These are phyloP conservation scores for Drosophila pallidifrons DNA, from an alignment of 1,140 invertebrate species.

Conservation along the genomic window DNA sequence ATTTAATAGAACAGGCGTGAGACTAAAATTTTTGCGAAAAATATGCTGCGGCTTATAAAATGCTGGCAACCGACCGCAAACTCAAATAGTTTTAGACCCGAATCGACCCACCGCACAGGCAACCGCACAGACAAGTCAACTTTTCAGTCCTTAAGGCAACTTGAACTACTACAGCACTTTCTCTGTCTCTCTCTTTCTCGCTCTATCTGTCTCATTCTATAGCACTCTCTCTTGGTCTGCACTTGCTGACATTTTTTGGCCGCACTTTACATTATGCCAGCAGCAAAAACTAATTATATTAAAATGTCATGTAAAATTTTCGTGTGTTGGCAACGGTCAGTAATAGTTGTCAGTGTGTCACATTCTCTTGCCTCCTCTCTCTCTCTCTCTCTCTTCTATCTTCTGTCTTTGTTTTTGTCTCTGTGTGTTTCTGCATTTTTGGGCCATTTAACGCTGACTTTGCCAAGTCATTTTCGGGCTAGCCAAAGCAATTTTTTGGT, in stretches of 20 bases:
- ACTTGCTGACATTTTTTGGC: slow-evolving; percentile 80
- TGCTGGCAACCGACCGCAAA: slow-evolving; percentile 51
- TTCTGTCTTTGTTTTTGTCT: background rate
- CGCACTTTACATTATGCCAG: slow-evolving; percentile 79
- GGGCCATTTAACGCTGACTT: slow-evolving; percentile 64
- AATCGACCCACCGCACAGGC: slow-evolving; percentile 19
- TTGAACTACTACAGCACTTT: slow-evolving; percentile 37
- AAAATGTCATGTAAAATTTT: slow-evolving; percentile 80
- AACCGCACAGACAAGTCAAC: slow-evolving; percentile 65
- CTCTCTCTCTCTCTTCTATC: background rate
- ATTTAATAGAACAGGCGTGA: slow-evolving; percentile 76
- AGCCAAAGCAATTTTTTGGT: slow-evolving; percentile 41
- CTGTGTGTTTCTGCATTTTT: slow-evolving; percentile 21
- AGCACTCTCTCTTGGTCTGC: background rate
- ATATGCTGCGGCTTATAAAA: slow-evolving; percentile 78
- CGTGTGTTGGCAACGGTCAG: slow-evolving; percentile 56
- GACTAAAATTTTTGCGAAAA: slow-evolving; percentile 65
- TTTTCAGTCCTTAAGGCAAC: slow-evolving; percentile 56
- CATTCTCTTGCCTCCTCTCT: background rate
- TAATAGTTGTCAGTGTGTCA: slow-evolving; percentile 64
- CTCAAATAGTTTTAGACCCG: slow-evolving; percentile 69
- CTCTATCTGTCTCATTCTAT: background rate
- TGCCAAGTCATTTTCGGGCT: slow-evolving; percentile 71
- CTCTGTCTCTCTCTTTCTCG: background rate
- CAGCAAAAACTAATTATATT: slow-evolving; percentile 82